phyloP scores from a whole-genome alignment of 2,888 invertebrate genomes.

The Ichneumon xanthorius region DNA sequence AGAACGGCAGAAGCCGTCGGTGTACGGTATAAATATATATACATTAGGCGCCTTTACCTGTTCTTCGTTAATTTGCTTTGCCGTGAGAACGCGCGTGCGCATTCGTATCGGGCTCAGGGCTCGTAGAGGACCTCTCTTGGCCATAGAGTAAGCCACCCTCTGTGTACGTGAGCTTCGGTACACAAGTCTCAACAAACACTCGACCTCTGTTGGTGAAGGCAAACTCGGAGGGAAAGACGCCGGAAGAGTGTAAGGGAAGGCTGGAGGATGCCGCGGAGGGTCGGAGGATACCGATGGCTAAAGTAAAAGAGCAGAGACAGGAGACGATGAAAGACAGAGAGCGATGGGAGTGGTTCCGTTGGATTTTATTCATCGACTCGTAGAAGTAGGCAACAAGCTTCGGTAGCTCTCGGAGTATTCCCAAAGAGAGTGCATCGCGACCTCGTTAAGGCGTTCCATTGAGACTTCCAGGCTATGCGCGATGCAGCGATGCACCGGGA shows the following conservation, averaged over 20 bases:
- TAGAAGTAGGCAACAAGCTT: slow-evolving; percentile 58
- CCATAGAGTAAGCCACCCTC: slow-evolving; percentile 37
- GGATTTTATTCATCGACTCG: slow-evolving; percentile 57
- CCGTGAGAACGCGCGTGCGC: slow-evolving; percentile 47
- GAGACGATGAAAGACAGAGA: slow-evolving; percentile 33
- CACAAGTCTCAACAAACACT: slow-evolving; percentile 68
- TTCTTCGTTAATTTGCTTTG: slow-evolving; percentile 62
- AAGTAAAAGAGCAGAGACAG: slow-evolving; percentile 27
- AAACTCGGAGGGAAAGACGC: slow-evolving; percentile 60
- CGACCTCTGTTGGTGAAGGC: slow-evolving; percentile 62
- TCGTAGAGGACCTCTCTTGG: slow-evolving; percentile 21
- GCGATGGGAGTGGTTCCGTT: slow-evolving; percentile 42
- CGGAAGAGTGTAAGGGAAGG: slow-evolving; percentile 59
- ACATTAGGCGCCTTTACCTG: slow-evolving; percentile 50
- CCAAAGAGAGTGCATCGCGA: slow-evolving; percentile 56
- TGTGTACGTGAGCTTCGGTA: slow-evolving; percentile 66
- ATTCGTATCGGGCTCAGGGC: slow-evolving; percentile 55
- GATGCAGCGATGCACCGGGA: neutral
- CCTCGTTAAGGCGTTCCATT: slow-evolving; percentile 56
- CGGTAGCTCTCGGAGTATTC: slow-evolving; percentile 49
- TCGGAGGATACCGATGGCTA: slow-evolving; percentile 12
- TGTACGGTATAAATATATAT: slow-evolving; percentile 11
- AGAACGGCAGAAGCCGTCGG: neutral
- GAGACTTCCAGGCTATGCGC: neutral
- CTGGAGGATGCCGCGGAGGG: slow-evolving; percentile 8